Evolutionary conservation across 2,888 invertebrate species (phyloP), one percentile per base, ranked within the genome.

Genomic region (Orthonychiurus folsomi): DNA sequence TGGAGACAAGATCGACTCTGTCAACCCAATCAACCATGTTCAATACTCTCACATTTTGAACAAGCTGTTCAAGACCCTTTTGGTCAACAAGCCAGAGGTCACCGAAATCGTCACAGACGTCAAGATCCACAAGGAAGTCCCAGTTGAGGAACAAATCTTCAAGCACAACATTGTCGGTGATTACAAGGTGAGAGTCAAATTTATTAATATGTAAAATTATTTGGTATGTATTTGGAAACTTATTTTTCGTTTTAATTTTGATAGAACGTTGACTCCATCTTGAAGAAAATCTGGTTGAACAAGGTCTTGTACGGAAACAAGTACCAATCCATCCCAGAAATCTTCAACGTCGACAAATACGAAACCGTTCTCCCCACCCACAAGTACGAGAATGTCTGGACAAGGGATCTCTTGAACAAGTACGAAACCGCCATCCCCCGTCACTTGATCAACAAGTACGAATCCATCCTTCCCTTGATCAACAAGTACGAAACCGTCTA

Each of bases 41-140:
- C 56, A 20, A 37, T 25, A 27, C 27, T 18, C 15, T 21, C 20
- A 56, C 27, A n/a, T 56, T 28, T n/a, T 56, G 25, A 28, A 56
- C 18, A 56, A 56, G 56, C 25, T 56, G 27, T 56, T 27, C 56
- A 56, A 27, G 28, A 23, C 15, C 28, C 37, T 28, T 21, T 26
- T 56, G 18, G 25, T 56, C 26, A 56, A 56, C 56, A 56, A 56
- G 56, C 56, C 56, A 20, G 28, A 56, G 3, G 15, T 56, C 27
- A 25, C 27, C 1, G 56, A 56, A 27, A 28, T 56, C 56, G 21
- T 20, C n/a, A 56, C 56, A 27, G 56, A 56, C 27, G 56, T 56
- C 56, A 56, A 56, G 56, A 25, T 56, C 28, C 21, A 55, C 3
- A 24, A n/a, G 3, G 26, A 56, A 21, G 27, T n/a, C 9, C 27